phyloP scores from a whole-genome alignment of 2,113 vertebrate species.

The Cygnus atratus region DNA sequence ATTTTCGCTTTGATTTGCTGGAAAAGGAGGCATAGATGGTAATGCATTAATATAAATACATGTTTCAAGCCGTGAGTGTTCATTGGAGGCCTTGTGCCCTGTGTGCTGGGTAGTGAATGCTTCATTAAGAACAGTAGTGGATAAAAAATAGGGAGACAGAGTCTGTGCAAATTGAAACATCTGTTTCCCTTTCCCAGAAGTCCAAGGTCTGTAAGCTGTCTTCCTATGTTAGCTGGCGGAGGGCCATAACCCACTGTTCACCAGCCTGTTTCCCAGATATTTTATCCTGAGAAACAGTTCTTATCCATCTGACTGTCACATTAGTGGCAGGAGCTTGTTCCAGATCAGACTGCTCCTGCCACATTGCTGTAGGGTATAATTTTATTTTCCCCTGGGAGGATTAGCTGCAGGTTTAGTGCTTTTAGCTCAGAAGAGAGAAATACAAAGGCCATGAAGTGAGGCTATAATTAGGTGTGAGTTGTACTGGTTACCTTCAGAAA shows the following conservation, averaged over 20 bases:
- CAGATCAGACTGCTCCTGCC: conserved; percentile 29
- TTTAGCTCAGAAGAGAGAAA: background rate
- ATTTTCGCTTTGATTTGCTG: background rate
- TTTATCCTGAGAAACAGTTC: conserved; percentile 59
- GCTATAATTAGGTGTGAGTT: background rate
- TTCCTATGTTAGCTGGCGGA: conserved; percentile 26
- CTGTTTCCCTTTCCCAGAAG: conserved; percentile 59
- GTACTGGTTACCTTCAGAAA: background rate
- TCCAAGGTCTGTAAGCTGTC: conserved; percentile 34
- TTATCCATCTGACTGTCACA: background rate
- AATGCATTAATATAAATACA: background rate
- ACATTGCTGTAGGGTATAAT: background rate
- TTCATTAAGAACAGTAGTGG: conserved; percentile 7
- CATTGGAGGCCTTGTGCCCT: background rate
- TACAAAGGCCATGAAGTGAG: background rate
- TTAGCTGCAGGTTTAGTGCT: background rate
- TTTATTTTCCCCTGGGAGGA: background rate
- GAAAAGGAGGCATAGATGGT: background rate
- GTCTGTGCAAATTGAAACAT: conserved; percentile 58
- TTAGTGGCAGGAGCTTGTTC: conserved; percentile 23
- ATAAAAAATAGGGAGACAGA: conserved; percentile 9
- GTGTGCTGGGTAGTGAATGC: background rate
- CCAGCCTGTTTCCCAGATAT: conserved; percentile 62
- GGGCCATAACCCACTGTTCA: conserved; percentile 49
- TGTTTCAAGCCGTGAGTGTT: background rate